Conservation (phyloP, 2,888 invertebrate species). For the Erynnis tages region DNA sequence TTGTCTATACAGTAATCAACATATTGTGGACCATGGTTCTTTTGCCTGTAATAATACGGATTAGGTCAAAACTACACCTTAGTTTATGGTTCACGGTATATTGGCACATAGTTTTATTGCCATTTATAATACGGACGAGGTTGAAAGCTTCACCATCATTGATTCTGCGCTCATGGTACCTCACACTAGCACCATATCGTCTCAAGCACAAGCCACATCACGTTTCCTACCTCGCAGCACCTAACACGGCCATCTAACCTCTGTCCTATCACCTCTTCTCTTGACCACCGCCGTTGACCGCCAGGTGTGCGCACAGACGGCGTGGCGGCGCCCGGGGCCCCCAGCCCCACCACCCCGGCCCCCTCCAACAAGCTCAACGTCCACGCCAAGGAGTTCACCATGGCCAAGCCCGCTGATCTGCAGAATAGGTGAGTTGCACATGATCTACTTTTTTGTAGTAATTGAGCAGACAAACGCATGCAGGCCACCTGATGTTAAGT, state of each 20-base stretch:
- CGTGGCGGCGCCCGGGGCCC: slow-evolving; percentile 59
- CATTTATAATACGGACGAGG: no score
- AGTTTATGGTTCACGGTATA: no score
- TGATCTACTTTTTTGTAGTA: not conserved
- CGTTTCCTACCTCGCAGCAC: slow-evolving; percentile 25
- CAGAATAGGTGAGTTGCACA: slow-evolving; percentile 67
- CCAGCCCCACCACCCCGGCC: slow-evolving; percentile 45
- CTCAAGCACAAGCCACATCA: slow-evolving; percentile 28
- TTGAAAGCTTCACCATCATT: no score
- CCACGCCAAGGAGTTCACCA: slow-evolving; percentile 94
- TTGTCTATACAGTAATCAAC: not conserved
- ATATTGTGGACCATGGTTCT: no score
- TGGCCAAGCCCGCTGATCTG: slow-evolving; percentile 84
- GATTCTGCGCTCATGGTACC: not conserved
- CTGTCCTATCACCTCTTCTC: slow-evolving; percentile 73
- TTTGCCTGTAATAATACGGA: no score
- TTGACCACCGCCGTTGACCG: slow-evolving; percentile 73
- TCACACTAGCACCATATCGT: not conserved
- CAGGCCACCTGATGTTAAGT: not conserved
- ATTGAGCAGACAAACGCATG: not conserved
- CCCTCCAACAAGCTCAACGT: slow-evolving; percentile 88
- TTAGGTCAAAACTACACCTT: no score
- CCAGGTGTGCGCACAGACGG: slow-evolving; percentile 84
- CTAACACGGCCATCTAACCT: slow-evolving; percentile 39
- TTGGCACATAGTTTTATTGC: no score